Conservation (phyloP, 2,888 invertebrate genomes). For the Tenthredo livida region DNA sequence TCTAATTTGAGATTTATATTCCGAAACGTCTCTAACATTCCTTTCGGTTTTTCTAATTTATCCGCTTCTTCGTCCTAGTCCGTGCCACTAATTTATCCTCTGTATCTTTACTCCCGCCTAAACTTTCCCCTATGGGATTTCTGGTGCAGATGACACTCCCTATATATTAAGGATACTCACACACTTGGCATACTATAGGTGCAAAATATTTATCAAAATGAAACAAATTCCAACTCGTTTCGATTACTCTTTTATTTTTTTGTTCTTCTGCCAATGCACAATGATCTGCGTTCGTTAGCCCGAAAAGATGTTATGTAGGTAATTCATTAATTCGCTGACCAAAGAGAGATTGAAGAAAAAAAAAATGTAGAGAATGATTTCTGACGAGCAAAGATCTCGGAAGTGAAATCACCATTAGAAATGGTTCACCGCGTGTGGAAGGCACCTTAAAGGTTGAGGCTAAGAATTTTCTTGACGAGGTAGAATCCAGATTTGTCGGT, state of each 20-base stretch:
- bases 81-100: conserved; percentile 38
- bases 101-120: not conserved
- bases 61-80: conserved; percentile 31
- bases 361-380: not conserved
- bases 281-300: not conserved
- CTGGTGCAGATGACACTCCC: not conserved
- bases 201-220: not conserved
- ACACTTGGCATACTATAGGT: not conserved
- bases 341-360: not conserved
- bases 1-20: conserved; percentile 68
- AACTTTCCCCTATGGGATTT: not conserved
- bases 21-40: conserved; percentile 55
- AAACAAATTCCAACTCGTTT: not conserved
- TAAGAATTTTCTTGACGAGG: conserved; percentile 70
- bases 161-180: not conserved
- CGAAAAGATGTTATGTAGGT: no score
- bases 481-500: conserved; percentile 73
- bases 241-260: no score
- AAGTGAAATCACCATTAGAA: not conserved
- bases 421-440: conserved; percentile 20
- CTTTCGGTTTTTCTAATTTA: conserved; percentile 50
- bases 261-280: not conserved
- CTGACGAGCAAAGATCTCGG: not conserved
- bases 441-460: conserved; percentile 48
- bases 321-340: not conserved